Evolutionary conservation across 2,113 vertebrate species (phyloP), one percentile per base, ranked within the genome.

Genomic region (Anhinga anhinga): DNA sequence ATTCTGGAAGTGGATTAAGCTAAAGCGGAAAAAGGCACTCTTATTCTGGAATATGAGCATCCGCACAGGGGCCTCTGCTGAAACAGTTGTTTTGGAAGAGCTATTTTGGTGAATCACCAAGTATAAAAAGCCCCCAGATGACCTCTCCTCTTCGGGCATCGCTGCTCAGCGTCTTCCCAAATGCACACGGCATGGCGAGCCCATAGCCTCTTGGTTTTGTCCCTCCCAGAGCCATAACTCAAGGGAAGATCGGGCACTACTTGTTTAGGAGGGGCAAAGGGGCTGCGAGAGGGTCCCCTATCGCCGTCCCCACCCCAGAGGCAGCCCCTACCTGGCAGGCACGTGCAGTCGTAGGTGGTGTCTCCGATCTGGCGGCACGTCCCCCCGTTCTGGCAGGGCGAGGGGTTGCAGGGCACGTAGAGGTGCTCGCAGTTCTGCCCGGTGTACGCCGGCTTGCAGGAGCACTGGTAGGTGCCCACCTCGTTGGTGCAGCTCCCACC

Each of bases 401-500:
- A 99, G 38, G 99, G 99, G 97, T 97, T 99, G 98, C 99, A 99
- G 79, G 99, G 99, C 95, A 99, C 97, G 36, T 99, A 99, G 78
- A 98, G 98, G 63, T 97, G 98, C 97, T 99, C 99, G 3, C 99
- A 99, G 97, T 98, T 98, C 93, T 96, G 98, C 25, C 99, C 99
- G 0, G 98, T 98, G 97, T 98, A 99, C 14, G 99, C 98, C 0
- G 82, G 93, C 2, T 97, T 98, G 97, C 99, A 99, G 94, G 93
- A 86, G 63, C 99, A 99, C 59, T 97, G 98, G 96, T 98, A 99
- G 55, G 98, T 98, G 77, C 99, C 99, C 4, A 99, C 97, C 74
- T 99, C 98, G 4, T 99, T 99, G 96, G 98, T 69, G 88, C 99
- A 99, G 76, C 61, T 77, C 8, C 99, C 99, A 0, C 98, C 98